Percentiles rank a stretch among this genome's conserved stretches.
These are phyloP conservation scores for human (Homo sapiens) DNA, from an alignment of 2,113 vertebrate species.

Conservation along the genomic window GRCh38 chr9:11431001-11431500, in stretches of 20 bases:
- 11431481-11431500: constrained; percentile 48
- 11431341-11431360: constrained; percentile 55
- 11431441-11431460: not conserved
- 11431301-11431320: not conserved
- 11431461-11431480: constrained; percentile 51
- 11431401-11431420: constrained; percentile 13
- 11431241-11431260: constrained; percentile 12
- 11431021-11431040: not conserved
- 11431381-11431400: not conserved
- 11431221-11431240: not conserved
- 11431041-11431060: not conserved
- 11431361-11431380: constrained; percentile 35
- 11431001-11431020: not conserved
- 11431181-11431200: not conserved
- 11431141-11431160: not conserved
- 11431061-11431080: not conserved
- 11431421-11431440: constrained; percentile 41
- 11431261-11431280: constrained; percentile 32
- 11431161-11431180: not conserved
- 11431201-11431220: constrained; percentile 45
- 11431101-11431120: not conserved
- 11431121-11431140: not conserved
- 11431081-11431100: not conserved
- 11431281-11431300: constrained; percentile 47
- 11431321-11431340: constrained; percentile 39